Conservation (phyloP, 2,113 vertebrate genomes). For the Carlito syrichta region DNA sequence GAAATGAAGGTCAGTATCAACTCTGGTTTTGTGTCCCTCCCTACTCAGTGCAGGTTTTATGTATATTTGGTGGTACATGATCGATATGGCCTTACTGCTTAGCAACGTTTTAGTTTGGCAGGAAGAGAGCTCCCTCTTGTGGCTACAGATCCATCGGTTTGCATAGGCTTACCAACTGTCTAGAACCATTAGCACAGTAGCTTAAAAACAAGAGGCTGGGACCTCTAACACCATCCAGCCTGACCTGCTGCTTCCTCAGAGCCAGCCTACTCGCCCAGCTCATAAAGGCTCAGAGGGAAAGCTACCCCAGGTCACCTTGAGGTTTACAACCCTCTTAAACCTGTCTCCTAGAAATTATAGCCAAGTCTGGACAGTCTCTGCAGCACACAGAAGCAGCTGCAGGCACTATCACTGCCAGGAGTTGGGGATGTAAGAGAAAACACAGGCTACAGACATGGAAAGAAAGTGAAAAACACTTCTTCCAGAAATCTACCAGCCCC, state of each 20-base stretch:
- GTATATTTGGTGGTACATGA: background rate
- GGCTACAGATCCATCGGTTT: background rate
- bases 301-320: background rate
- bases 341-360: background rate
- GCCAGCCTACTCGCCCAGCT: background rate
- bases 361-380: background rate
- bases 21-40: background rate
- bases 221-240: background rate
- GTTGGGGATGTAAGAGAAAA: background rate
- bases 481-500: background rate
- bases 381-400: background rate
- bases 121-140: slow-evolving; percentile 65
- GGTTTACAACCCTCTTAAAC: slow-evolving; percentile 23
- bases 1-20: background rate
- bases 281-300: background rate
- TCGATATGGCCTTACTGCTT: background rate
- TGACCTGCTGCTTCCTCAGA: background rate
- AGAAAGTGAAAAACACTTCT: background rate
- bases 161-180: background rate
- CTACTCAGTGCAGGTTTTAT: background rate
- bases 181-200: background rate
- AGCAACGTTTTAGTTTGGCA: background rate
- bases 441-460: background rate
- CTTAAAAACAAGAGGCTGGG: background rate
- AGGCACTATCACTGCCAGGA: background rate